Evolutionary conservation across 2,113 vertebrate species (phyloP), one percentile per base, ranked within the genome.

Genomic region (Solea senegalensis): DNA sequence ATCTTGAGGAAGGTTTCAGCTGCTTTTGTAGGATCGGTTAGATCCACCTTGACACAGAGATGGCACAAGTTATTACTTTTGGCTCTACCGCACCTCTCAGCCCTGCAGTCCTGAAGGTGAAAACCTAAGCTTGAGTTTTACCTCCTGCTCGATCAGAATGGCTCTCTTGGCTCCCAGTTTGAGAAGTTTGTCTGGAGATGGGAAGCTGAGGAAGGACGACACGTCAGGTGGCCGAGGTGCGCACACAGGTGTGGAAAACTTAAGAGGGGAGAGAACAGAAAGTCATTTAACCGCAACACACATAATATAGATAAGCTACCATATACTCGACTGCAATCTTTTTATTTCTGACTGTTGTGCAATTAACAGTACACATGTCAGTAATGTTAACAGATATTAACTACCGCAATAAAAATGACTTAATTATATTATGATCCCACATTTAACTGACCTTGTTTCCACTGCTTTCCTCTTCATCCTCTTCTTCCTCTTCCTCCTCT

Each of bases 111-210:
- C 21, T 65, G 43, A 1, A 3, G 40, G 10, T 15, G 7, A n/a
- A 50, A 55, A 34, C 9, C 12, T 10, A 4, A 44, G 3, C 39
- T n/a, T 34, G 39, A 2, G 11, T 15, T 63, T 27, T 82, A 98
- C 96, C 95, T 97, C 95, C 78, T 99, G 95, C 80, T 95, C 93
- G 68, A 98, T 94, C 45, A 98, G 91, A 46, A 86, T 3, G 0
- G 95, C 93, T 49, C 96, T 95, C 87, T 94, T 95, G 15, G 95
- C 90, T 0, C 97, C 98, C 0, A 99, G 92, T 26, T 94, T 95
- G 55, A 98, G 92, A 62, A 99, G 93, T 78, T 98, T 98, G 78
- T 98, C 96, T 0, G 98, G 95, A 0, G 98, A 99, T 0, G 98
- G 97, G 69, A 96, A 98, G 74, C 93, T 95, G 80, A 99, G 95